Conservation (phyloP, 2,113 vertebrate genomes). For the Zingel zingel region DNA sequence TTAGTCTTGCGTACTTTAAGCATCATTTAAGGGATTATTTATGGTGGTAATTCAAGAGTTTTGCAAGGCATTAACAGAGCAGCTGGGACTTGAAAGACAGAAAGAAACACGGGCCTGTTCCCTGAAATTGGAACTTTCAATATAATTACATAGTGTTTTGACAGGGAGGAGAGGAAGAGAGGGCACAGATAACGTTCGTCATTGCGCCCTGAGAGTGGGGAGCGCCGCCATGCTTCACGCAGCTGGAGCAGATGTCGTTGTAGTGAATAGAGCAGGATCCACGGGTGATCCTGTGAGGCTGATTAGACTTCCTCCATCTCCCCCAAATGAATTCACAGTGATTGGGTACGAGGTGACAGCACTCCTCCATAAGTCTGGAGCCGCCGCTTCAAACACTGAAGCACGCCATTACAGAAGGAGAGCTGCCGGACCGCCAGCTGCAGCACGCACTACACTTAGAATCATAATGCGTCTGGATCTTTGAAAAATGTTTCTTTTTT, state of each 20-base stretch:
- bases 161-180: slow-evolving; percentile 72
- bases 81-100: slow-evolving; percentile 82
- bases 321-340: slow-evolving; percentile 73
- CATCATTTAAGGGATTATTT: slow-evolving; percentile 55
- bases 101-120: slow-evolving; percentile 74
- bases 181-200: slow-evolving; percentile 55
- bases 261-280: slow-evolving; percentile 74
- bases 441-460: slow-evolving; percentile 1
- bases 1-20: slow-evolving; percentile 25
- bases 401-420: slow-evolving; percentile 1
- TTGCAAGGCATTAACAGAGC: slow-evolving; percentile 72
- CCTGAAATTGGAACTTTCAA: slow-evolving; percentile 70
- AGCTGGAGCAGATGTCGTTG: slow-evolving; percentile 78
- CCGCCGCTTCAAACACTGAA: slow-evolving; percentile 29
- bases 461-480: background rate
- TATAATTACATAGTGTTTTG: slow-evolving; percentile 81
- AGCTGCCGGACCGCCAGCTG: slow-evolving; percentile 26
- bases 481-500: background rate
- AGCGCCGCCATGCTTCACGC: slow-evolving; percentile 41
- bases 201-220: slow-evolving; percentile 38
- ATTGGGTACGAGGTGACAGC: slow-evolving; percentile 73
- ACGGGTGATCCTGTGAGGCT: slow-evolving; percentile 73
- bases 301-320: slow-evolving; percentile 78
- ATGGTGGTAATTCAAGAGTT: slow-evolving; percentile 60
- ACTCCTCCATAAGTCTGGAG: slow-evolving; percentile 8